A percentile compares a stretch with the other conserved stretches of the same genome.
Conservation (phyloP, 2,888 invertebrate genomes). For the Sarcophaga variegata region DNA sequence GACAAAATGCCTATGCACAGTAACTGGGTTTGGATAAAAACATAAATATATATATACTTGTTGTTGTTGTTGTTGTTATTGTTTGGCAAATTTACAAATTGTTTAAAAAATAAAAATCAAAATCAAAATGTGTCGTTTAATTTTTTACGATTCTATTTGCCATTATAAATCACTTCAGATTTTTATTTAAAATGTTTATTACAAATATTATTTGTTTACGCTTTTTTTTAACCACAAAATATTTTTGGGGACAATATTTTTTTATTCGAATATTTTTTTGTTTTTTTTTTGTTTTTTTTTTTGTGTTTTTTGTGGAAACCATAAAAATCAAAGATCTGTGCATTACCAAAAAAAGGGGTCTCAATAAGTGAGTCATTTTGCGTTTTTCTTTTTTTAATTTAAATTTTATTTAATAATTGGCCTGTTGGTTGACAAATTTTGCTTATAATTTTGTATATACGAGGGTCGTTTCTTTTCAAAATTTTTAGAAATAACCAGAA, state of each 20-base stretch:
- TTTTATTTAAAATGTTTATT: slow-evolving; percentile 16
- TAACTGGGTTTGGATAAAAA: background rate
- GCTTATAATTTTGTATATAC: slow-evolving; percentile 8
- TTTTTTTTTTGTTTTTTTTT: slow-evolving; percentile 18
- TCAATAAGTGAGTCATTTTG: slow-evolving; percentile 45
- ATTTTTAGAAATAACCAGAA: background rate
- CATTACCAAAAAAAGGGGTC: slow-evolving; percentile 11
- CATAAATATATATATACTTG: background rate
- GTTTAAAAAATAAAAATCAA: slow-evolving; percentile 23
- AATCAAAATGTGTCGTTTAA: slow-evolving; percentile 2
- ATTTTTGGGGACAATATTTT: background rate
- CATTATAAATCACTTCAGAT: slow-evolving; percentile 46
- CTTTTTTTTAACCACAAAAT: background rate
- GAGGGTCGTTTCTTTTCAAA: background rate
- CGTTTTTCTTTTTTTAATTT: slow-evolving; percentile 11
- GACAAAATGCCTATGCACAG: slow-evolving; percentile 1
- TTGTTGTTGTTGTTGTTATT: slow-evolving; percentile 16
- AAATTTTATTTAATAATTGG: slow-evolving; percentile 44
- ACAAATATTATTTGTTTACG: slow-evolving; percentile 7
- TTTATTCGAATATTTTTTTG: background rate
- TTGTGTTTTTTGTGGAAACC: background rate
- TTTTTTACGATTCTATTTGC: background rate
- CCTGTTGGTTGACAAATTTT: slow-evolving; percentile 28
- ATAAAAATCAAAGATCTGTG: slow-evolving; percentile 36
- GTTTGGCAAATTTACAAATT: slow-evolving; percentile 57